phyloP scores from a whole-genome alignment of 2,113 vertebrate species.

The Bubo scandiacus region DNA sequence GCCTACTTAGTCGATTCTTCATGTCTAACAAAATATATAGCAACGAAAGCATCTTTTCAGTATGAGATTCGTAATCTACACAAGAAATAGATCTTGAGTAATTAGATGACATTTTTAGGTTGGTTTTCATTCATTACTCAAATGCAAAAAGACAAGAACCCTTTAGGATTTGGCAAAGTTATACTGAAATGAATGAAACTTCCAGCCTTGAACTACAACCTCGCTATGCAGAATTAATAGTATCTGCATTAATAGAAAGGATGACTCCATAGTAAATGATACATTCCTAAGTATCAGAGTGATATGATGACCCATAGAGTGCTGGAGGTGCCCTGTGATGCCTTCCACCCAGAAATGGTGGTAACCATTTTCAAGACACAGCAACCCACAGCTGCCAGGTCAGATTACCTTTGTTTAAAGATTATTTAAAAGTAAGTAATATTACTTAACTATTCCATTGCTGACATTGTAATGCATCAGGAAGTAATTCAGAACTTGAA shows the following conservation, averaged over 20 bases:
- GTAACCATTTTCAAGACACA: background rate
- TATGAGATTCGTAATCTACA: background rate
- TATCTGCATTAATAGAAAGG: background rate
- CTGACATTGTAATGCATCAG: background rate
- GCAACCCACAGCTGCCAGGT: background rate
- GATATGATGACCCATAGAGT: too few relatives aligned
- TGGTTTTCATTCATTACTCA: background rate
- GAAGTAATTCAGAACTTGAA: background rate
- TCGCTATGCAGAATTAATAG: background rate
- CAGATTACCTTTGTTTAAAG: background rate
- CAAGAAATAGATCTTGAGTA: background rate
- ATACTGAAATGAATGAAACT: rapidly evolving
- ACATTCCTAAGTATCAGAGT: background rate
- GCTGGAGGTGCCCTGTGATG: background rate
- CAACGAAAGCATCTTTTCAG: background rate
- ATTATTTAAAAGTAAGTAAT: background rate
- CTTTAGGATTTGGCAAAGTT: background rate
- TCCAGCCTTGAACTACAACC: background rate
- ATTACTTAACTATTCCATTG: background rate
- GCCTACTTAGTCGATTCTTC: background rate
- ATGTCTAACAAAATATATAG: background rate
- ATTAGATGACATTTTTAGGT: background rate
- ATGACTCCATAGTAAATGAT: background rate
- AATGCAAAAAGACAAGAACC: background rate
- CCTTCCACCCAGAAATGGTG: background rate